Conservation (phyloP, 2,888 invertebrate genomes). For the Macaria liturata region DNA sequence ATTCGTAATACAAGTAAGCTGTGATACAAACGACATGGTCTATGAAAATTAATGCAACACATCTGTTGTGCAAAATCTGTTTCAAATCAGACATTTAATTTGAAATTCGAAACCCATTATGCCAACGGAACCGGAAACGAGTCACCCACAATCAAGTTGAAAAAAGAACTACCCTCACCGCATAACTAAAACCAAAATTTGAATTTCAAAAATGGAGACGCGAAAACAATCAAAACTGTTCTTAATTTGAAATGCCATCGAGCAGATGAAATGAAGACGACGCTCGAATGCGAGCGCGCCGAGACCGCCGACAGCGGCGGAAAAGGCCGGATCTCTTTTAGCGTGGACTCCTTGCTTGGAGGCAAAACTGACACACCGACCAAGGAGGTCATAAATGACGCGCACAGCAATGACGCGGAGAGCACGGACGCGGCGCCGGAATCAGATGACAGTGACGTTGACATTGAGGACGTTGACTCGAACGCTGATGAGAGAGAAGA, state of each 20-base stretch:
- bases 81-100: too few relatives aligned
- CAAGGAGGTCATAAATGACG: conserved; percentile 57
- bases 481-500: conserved; percentile 72
- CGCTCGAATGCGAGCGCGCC: conserved; percentile 79
- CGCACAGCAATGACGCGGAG: conserved; percentile 69
- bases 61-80: too few relatives aligned
- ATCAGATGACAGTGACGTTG: conserved; percentile 77
- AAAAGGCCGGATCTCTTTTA: conserved; percentile 88
- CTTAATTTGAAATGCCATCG: conserved; percentile 59
- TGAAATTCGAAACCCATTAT: too few relatives aligned
- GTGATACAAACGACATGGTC: too few relatives aligned
- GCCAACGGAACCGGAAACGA: neutral
- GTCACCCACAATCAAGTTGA: conserved; percentile 14
- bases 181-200: neutral
- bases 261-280: conserved; percentile 80
- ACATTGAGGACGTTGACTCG: conserved; percentile 75
- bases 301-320: conserved; percentile 78
- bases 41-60: too few relatives aligned
- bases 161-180: conserved; percentile 9
- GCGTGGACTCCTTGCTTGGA: conserved; percentile 86
- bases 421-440: conserved; percentile 65
- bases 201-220: conserved; percentile 30
- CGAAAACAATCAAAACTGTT: conserved; percentile 30
- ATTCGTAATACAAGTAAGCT: too few relatives aligned
- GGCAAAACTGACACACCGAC: conserved; percentile 58